phyloP scores from a whole-genome alignment of 2,113 vertebrate genomes.

The Cervus canadensis region DNA sequence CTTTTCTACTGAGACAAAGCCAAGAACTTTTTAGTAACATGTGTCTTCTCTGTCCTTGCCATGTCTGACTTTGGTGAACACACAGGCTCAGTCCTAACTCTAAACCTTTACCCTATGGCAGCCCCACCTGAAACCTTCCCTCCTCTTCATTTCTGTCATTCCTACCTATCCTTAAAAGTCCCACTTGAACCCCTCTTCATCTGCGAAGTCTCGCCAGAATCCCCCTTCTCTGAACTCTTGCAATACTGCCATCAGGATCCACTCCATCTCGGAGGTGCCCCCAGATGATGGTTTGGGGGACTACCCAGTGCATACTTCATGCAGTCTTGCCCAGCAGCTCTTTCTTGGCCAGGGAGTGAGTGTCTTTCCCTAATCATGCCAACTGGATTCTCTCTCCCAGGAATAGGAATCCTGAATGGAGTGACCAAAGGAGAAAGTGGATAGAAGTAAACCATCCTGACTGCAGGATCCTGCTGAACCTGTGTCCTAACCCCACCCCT shows the following conservation, averaged over 20 bases:
- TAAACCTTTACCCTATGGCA: not conserved
- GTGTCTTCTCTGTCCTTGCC: not conserved
- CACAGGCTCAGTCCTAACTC: not conserved
- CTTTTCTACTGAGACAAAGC: not conserved
- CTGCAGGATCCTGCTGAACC: not conserved
- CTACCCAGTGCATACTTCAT: no score
- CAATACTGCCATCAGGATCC: not conserved
- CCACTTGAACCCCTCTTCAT: not conserved
- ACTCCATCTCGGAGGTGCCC: not conserved
- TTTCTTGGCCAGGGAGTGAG: not conserved
- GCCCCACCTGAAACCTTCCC: not conserved
- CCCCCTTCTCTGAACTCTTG: not conserved
- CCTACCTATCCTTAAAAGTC: not conserved
- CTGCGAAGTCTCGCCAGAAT: not conserved
- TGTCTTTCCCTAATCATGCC: not conserved
- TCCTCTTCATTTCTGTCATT: not conserved
- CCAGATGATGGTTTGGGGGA: not conserved
- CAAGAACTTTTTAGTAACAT: not conserved
- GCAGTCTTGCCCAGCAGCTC: not conserved
- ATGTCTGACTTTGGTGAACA: not conserved
- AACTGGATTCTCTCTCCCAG: not conserved
- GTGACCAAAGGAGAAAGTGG: not conserved
- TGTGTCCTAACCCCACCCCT: not conserved
- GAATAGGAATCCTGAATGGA: not conserved
- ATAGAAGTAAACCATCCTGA: not conserved